Conservation (phyloP, 2,888 invertebrate genomes). For the Drosophila quinaria region DNA sequence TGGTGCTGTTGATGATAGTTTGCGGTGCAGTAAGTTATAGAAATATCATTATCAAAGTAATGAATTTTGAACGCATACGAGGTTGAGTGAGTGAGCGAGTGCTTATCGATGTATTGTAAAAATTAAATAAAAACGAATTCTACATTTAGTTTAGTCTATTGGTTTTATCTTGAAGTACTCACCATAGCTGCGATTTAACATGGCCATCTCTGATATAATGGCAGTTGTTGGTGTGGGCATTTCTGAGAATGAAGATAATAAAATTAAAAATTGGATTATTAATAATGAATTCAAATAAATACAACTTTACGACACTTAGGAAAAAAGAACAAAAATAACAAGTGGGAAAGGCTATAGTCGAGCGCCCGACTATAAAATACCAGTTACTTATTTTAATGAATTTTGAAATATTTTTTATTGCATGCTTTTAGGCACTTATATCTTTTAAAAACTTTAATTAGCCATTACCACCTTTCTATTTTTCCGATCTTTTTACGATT, state of each 20-base stretch:
- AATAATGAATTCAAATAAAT: too few relatives aligned
- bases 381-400: too few relatives aligned
- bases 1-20: constrained; percentile 63
- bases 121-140: constrained; percentile 20
- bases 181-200: constrained; percentile 85
- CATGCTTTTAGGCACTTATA: too few relatives aligned
- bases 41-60: constrained; percentile 32
- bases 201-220: constrained; percentile 87
- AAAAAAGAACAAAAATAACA: background rate
- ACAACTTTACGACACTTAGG: background rate
- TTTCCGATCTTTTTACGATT: too few relatives aligned
- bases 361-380: too few relatives aligned
- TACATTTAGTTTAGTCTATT: background rate
- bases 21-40: constrained; percentile 67
- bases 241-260: constrained; percentile 87
- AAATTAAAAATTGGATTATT: background rate
- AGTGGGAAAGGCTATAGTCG: too few relatives aligned
- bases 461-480: too few relatives aligned
- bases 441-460: too few relatives aligned
- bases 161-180: constrained; percentile 29
- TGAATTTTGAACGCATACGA: constrained; percentile 28
- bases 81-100: constrained; percentile 58
- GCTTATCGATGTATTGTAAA: constrained; percentile 23
- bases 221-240: constrained; percentile 94
- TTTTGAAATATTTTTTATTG: too few relatives aligned